Conservation (phyloP, 2,113 vertebrate species). For the Galeopterus variegatus region DNA sequence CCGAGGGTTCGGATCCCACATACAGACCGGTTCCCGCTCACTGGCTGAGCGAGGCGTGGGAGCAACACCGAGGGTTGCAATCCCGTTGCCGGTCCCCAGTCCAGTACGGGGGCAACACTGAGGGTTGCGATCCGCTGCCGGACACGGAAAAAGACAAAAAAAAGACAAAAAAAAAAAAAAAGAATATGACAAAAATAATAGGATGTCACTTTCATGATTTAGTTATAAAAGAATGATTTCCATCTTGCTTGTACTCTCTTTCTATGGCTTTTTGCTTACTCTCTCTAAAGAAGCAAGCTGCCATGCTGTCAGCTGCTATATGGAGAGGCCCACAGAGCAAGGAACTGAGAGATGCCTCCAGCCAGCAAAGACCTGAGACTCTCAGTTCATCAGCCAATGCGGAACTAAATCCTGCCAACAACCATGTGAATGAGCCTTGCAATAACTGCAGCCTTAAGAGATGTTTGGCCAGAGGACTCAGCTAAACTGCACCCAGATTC, state of each 20-base stretch:
- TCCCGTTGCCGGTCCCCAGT: no score
- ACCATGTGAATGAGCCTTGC: background rate
- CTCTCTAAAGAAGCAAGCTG: background rate
- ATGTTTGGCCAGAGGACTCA: background rate
- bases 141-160: no score
- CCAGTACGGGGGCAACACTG: no score
- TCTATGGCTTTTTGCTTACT: background rate
- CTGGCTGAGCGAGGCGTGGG: no score
- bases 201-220: background rate
- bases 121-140: no score
- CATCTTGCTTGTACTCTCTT: background rate
- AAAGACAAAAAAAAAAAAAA: background rate
- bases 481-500: background rate
- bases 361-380: background rate
- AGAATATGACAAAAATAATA: background rate
- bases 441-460: background rate
- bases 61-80: no score
- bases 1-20: no score
- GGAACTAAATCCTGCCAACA: background rate
- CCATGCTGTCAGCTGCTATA: background rate
- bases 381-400: background rate
- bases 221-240: background rate
- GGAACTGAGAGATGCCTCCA: background rate
- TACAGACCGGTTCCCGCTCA: no score
- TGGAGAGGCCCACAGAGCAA: background rate